Evolutionary conservation across 2,113 vertebrate species (phyloP), one percentile per base, ranked within the genome.

Genomic region (Castor canadensis): DNA sequence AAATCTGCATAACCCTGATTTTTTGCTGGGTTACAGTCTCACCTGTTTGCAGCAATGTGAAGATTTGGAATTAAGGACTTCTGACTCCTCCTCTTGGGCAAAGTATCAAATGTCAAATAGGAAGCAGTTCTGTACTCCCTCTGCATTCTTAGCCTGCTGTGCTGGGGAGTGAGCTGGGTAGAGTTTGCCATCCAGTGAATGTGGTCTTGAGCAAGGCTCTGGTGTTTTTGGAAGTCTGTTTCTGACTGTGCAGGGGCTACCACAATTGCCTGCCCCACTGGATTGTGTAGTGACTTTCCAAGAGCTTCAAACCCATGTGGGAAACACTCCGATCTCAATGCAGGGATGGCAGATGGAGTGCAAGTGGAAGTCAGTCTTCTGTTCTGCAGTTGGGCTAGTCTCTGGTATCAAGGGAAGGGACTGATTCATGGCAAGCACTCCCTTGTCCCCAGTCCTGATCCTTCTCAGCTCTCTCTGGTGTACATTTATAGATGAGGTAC

Each of bases 321-420:
- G 32, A 52, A 40, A 52, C 32, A 71, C 26, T 32, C 22, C 32
- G 11, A 43, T n/a, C 49, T 87, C 38, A 40, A 9, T 15, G 13
- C 2, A 56, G 60, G 67, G 12, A n/a, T 58, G 30, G 28, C 6
- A 49, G n/a, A n/a, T n/a, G 0, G 75, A 81, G 60, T 12, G 16
- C 4, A 5, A 26, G 17, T 64, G 4, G 17, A n/a, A 19, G 6
- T 76, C 30, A 10, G 7, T 2, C 0, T 11, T 40, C 5, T 47
- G 62, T 66, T 30, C 49, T 54, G 26, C 28, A 32, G 28, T 35
- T 26, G 20, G 17, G n/a, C 17, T 3, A 32, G 56, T 40, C 1
- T 49, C 20, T 26, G 26, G 30, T 20, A 3, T 49, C 60, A 19
- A 32, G 15, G 22, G 16, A 66, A 15, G 38, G 17, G 17, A 8